Base-by-base conservation (phyloP, 2,113 vertebrate species). In the Aldabrachelys gigantea region DNA sequence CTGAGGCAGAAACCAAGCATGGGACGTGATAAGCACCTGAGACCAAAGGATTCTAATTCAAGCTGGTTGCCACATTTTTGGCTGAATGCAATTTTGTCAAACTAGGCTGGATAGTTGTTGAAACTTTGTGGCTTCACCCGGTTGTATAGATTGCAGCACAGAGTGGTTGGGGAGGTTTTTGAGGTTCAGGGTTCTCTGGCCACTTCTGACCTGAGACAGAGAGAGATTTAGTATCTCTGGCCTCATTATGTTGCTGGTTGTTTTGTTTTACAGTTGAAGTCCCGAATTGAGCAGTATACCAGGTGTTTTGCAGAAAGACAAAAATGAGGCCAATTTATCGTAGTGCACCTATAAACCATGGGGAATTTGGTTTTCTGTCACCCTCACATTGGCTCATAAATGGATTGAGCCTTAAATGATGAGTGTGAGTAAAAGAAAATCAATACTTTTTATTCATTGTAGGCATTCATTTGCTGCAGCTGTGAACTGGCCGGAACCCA, bases 391-490 rank as follows among this genome's bases (percentile, higher is more conserved):
- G 65, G 38, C 82, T 62, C n/a, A 21, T 11, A 38, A 85, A 57
- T 22, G 27, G 54, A 57, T 85, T 93, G n/a, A 79, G 50, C 35
- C 62, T 38, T 75, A 93, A 92, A 92, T 12, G 6, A 59, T 25
- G 75, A 96, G 85, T n/a, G 93, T 65, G 79, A 92, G 90, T 31
- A 88, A 69, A 54, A 85, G 79, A 89, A 91, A 95, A 95, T 83
- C 93, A 93, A 93, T 91, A 72, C 10, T 69, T 7, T 44, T 57
- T 87, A 21, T 65, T 6, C 24, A 44, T 85, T 90, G 1, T 10
- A 94, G 79, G 10, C 24, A 14, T 59, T 89, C 16, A 80, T 87
- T 91, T 52, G 75, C 84, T 38, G 53, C 8, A 80, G 62, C 56
- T 49, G 21, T 54, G 84, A 89, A 69, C 49, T 84, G 88, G 92